Percentiles rank a stretch among this genome's conserved stretches.
phyloP scores from a whole-genome alignment of 2,113 vertebrate species.

The Oryzias javanicus region DNA sequence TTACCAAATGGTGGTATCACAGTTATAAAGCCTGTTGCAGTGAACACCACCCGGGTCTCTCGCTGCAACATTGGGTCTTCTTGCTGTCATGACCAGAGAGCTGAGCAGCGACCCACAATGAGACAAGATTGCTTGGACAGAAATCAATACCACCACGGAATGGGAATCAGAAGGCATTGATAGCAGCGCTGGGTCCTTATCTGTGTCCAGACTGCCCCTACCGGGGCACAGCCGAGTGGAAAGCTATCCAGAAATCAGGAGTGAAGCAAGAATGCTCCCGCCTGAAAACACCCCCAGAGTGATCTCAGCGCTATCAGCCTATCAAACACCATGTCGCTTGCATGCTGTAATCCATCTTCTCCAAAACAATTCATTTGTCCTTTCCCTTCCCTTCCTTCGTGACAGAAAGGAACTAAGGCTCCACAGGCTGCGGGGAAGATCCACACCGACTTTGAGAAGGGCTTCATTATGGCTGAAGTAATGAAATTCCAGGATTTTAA shows the following conservation, averaged over 20 bases:
- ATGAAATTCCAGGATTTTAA: conserved; percentile 98
- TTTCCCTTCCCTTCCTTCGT: conserved; percentile 72
- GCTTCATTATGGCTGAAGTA: conserved; percentile 97
- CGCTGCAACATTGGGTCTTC: conserved; percentile 78
- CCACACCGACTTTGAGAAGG: conserved; percentile 90
- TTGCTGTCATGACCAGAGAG: conserved; percentile 76
- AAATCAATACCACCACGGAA: conserved; percentile 86
- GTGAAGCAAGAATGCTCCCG: conserved; percentile 55
- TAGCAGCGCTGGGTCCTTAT: conserved; percentile 80
- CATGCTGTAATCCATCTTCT: conserved; percentile 82
- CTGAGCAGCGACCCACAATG: conserved; percentile 78
- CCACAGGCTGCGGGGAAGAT: conserved; percentile 93
- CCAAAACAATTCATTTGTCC: conserved; percentile 85
- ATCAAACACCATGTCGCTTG: conserved; percentile 76
- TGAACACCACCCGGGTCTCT: conserved; percentile 63
- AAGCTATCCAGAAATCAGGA: conserved; percentile 73
- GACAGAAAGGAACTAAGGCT: conserved; percentile 93
- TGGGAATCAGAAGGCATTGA: conserved; percentile 79
- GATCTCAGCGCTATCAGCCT: conserved; percentile 60
- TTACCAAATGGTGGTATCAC: conserved; percentile 42
- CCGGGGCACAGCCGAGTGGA: conserved; percentile 67
- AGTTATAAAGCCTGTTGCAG: conserved; percentile 47
- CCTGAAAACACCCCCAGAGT: conserved; percentile 60
- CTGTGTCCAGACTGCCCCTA: conserved; percentile 67
- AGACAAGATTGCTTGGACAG: conserved; percentile 79